phyloP scores from a whole-genome alignment of 2,797 vertebrate species.

The Naso thynnoides region DNA sequence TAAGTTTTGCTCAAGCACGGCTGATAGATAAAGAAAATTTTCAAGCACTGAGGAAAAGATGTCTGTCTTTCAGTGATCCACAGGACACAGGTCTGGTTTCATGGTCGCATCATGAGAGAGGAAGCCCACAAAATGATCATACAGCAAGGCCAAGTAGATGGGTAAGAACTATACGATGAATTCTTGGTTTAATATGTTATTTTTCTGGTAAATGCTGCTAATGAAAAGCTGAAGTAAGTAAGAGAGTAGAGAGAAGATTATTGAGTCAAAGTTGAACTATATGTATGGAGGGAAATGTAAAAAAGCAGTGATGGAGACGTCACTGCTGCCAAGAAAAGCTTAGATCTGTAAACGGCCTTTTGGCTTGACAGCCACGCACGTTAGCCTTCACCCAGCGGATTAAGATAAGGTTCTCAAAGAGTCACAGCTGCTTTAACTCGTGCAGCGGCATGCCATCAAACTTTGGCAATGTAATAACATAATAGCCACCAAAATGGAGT shows the following conservation, averaged over 20 bases:
- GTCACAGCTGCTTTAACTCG: slow-evolving; percentile 6
- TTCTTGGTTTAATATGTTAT: background rate
- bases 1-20: background rate
- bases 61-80: slow-evolving; percentile 90
- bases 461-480: slow-evolving; percentile 1
- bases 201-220: background rate
- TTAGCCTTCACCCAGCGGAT: slow-evolving; percentile 18
- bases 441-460: background rate
- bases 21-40: background rate
- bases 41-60: background rate
- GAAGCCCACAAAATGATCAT: slow-evolving; percentile 97
- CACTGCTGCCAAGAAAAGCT: slow-evolving; percentile 17
- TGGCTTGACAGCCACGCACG: slow-evolving; percentile 3
- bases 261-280: background rate
- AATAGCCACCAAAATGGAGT: background rate
- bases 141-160: slow-evolving; percentile 97
- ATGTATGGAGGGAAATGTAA: background rate
- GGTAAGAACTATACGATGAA: slow-evolving; percentile 81
- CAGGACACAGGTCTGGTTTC: slow-evolving; percentile 98
- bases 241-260: background rate
- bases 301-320: slow-evolving; percentile 10
- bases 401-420: slow-evolving; percentile 22
- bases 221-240: background rate
- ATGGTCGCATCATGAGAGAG: slow-evolving; percentile 96
- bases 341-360: slow-evolving; percentile 19